Conservation (phyloP, 1,140 invertebrate genomes). For the Thaumatotibia leucotreta region DNA sequence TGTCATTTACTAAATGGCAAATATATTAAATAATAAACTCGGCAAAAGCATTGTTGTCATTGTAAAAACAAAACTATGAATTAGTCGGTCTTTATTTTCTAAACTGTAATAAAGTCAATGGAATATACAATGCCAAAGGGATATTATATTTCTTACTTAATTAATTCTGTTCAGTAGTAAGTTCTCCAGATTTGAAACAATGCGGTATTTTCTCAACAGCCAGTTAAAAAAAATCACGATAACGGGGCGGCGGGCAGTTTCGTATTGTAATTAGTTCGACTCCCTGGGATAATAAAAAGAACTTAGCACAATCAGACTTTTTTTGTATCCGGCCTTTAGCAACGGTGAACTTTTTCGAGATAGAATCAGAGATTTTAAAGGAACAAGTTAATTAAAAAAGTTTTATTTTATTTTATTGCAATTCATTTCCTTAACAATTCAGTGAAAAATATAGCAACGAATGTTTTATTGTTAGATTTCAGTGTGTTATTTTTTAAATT, state of each 20-base stretch:
- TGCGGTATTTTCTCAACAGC: no score
- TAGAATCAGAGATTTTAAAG: neutral
- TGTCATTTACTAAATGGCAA: no score
- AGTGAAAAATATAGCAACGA: neutral
- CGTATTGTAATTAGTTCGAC: neutral
- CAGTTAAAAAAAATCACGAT: neutral
- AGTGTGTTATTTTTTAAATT: no score
- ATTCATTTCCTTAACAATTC: neutral
- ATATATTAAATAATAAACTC: no score
- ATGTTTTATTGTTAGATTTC: neutral
- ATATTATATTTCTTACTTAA: no score
- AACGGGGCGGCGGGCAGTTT: neutral
- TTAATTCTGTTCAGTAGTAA: no score
- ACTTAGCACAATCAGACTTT: neutral
- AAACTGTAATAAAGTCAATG: no score
- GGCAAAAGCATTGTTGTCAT: no score
- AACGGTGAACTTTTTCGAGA: neutral
- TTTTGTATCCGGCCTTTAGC: neutral
- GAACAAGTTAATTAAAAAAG: conserved; percentile 5
- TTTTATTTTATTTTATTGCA: neutral
- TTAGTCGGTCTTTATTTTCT: no score
- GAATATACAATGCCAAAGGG: no score
- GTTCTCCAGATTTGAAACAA: no score
- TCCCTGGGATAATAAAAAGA: neutral
- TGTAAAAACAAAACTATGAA: no score